Evolutionary conservation across 2,888 invertebrate genomes (phyloP), one percentile per base, ranked within the genome.

Genomic region (Caenorhabditis auriculariae): DNA sequence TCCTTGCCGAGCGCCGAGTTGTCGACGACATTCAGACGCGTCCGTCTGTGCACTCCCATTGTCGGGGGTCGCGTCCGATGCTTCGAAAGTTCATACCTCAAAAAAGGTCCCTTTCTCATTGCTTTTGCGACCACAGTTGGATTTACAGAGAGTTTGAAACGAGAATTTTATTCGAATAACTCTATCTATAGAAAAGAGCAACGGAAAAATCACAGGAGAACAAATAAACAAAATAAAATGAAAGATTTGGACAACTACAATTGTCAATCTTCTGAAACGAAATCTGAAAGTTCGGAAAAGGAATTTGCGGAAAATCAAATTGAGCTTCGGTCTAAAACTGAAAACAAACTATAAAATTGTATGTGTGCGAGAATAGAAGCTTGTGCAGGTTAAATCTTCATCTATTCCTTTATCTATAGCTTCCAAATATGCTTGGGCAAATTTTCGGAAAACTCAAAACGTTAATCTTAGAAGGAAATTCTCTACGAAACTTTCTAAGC

Each of bases 1-100:
- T 90, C 87, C 82, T 91, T 93, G 32, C 96, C 98, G 60, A 98
- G 88, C 71, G 90, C 89, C 53, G 93, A 93, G 83, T 99, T 99
- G 83, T 99, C 98, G 2, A 99, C 96, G 5, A 95, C 65, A 21
- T 52, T 46, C 27, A 78, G 50, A 0, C 75, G 61, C 1, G 78
- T 79, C 32, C 74, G 54, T 28, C 76, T 54, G 43, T 75, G 72
- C 32, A 82, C 80, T 51, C 81, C 80, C 60, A 65, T 63, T 17
- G 50, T 68, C 9, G 80, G 80, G 15, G 80, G 67, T 15, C 80
- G 69, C 17, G 64, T 66, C 24, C 80, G 72, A 50, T 80, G 80
- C 38, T 72, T 67, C 7, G 76, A 76, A 48, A 78, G 28, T 54
- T 79, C 79, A 51, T 78, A 70, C 5, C 79, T 79, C 44, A 54